Evolutionary conservation across 2,888 invertebrate genomes (phyloP), one percentile per base, ranked within the genome.

Genomic region (Nomada ruficornis): DNA sequence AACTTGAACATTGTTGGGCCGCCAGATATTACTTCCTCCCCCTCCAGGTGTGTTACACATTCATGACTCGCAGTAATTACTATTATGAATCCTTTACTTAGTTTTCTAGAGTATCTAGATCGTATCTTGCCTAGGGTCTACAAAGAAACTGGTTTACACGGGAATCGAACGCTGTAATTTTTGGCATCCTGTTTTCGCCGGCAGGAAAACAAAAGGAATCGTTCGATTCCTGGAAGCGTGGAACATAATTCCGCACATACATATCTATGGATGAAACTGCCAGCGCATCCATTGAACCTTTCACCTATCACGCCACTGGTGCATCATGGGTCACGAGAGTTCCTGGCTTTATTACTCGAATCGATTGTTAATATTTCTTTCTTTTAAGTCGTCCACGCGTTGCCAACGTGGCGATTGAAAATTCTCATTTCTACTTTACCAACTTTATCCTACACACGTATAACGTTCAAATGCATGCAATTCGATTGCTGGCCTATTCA

Each of bases 241-340:
- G 47, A 47, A 29, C 36, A 60, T 71, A 42, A 15, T 69, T 59
- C 72, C 63, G 36, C 13, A 59, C 23, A 9, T 44, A 68, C 23
- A 9, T 44, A 72, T 64, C 59, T 63, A 23, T 23, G 80, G 47
- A 72, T 23, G 54, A 67, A 67, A 78, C 86, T 59, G 23, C 44
- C 67, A 84, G 81, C 36, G 36, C 78, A 88, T 87, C 86, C 86
- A 89, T 91, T 91, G 91, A 92, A 92, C 92, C 91, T 91, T 92
- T 92, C 92, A 92, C 92, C 92, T 92, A 91, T 92, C 91, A 92
- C 91, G 91, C 89, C 88, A 89, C 80, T 67, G 86, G 89, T 91
- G 68, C 75, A 62, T 63, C 20, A 65, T 47, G 52, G 71, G 78
- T 84, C 78, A 84, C 72, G 72, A 77, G 11, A 52, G 52, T 59